Base-by-base conservation (phyloP, 2,113 vertebrate species). In the Cyprinodon variegatus region DNA sequence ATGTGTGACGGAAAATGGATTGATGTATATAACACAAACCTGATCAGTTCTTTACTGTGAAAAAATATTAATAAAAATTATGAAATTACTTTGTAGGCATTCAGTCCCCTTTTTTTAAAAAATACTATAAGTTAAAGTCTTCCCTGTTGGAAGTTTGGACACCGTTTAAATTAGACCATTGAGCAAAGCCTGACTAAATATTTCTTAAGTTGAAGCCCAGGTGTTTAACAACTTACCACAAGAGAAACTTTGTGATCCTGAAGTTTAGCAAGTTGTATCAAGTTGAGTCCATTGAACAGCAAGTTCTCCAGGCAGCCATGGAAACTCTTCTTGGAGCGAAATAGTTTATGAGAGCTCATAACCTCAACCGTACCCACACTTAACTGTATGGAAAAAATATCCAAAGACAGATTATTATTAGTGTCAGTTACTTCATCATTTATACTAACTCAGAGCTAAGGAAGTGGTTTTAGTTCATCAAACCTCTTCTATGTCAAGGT, bases 281-380 rank as follows among this genome's bases (percentile, higher is more conserved):
- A 83, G 48, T 96, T 96, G 74, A 96, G 82, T 72, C 88, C 93
- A 74, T 98, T 97, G 89, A 94, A 96, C 83, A 93, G 89, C 85
- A 98, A 92, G 87, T 98, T 99, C 89, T 99, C 98, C 84, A 99
- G 90, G 90, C 98, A 99, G 45, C 98, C 98, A 5, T 95, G 92
- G 85, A 99, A 98, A 75, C 93, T 95, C 72, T 78, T 95, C 68
- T 68, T 93, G 71, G 90, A 88, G 20, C 90, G 79, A 61, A 84
- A 87, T 11, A 66, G 17, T 83, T 91, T 93, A 79, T 93, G 91
- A 91, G 95, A 93, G 77, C 84, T 89, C 85, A 91, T 90, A 80
- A 84, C 76, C 86, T 90, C 91, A 72, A 93, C 94, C 60, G 95
- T 94, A 83, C 97, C 98, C 81, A 98, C 95, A 88, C 95, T 96